phyloP scores from a whole-genome alignment of 92 coral and sea anemone genomes.

The Parazoanthus atlanticus region DNA sequence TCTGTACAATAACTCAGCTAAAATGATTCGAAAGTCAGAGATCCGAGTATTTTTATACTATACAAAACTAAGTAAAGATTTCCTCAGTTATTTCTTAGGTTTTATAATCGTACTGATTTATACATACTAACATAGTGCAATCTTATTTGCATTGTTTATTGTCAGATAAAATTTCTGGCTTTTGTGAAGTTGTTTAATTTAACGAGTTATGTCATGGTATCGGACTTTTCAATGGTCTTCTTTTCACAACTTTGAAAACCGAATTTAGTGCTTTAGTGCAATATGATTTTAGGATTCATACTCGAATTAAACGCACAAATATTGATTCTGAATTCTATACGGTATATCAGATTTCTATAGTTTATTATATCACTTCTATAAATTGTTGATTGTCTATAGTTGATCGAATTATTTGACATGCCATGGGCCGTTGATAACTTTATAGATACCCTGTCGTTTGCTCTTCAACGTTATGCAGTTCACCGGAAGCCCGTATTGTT shows the following conservation, averaged over 20 bases:
- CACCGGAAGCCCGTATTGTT: not conserved
- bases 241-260: slow-evolving; percentile 13
- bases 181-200: slow-evolving; percentile 31
- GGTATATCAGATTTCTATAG: not conserved
- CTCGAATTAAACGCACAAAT: not conserved
- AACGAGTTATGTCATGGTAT: slow-evolving; percentile 49
- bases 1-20: slow-evolving; percentile 4
- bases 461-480: not conserved
- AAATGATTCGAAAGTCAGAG: not conserved
- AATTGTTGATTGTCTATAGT: not conserved
- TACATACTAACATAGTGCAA: too few relatives aligned
- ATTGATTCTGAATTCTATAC: not conserved
- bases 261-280: not conserved
- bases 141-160: slow-evolving; percentile 4
- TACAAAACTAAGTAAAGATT: not conserved
- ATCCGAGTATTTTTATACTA: not conserved
- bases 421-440: not conserved
- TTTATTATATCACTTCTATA: not conserved
- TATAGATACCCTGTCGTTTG: not conserved
- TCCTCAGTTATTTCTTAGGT: not conserved
- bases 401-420: not conserved
- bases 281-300: not conserved
- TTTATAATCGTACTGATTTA: not conserved
- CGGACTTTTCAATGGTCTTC: slow-evolving; percentile 32
- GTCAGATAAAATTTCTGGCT: not conserved